Evolutionary conservation across 2,888 invertebrate species (phyloP).

Genomic region (Eupithecia exiguata): DNA sequence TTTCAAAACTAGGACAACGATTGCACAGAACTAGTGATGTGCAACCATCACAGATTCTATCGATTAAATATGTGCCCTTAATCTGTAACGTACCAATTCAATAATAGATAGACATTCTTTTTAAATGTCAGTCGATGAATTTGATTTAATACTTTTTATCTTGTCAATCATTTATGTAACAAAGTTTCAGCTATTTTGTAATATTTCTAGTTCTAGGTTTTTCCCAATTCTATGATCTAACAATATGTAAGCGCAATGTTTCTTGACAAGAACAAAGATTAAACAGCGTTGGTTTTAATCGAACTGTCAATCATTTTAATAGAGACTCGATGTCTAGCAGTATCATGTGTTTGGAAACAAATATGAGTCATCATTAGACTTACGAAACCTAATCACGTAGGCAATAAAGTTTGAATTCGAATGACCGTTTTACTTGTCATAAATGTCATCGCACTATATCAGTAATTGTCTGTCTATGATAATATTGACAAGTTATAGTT

Average conservation of each 20-base stretch:
- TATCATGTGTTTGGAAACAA: slow-evolving; percentile 24
- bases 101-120: slow-evolving; percentile 40
- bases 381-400: slow-evolving; percentile 19
- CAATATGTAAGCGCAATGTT: slow-evolving; percentile 15
- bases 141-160: slow-evolving; percentile 38
- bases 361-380: slow-evolving; percentile 38
- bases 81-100: slow-evolving; percentile 34
- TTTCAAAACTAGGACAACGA: slow-evolving; percentile 50
- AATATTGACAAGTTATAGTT: slow-evolving; percentile 33
- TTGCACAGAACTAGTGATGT: slow-evolving; percentile 53
- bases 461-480: slow-evolving; percentile 40
- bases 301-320: slow-evolving; percentile 36
- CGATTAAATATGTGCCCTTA: slow-evolving; percentile 37
- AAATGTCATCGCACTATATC: slow-evolving; percentile 44
- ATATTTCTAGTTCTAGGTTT: slow-evolving; percentile 20
- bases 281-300: slow-evolving; percentile 18
- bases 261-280: slow-evolving; percentile 21
- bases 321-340: slow-evolving; percentile 23
- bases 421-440: slow-evolving; percentile 15
- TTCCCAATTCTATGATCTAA: slow-evolving; percentile 28
- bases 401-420: slow-evolving; percentile 29
- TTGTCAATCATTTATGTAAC: slow-evolving; percentile 44
- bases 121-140: slow-evolving; percentile 40
- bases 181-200: slow-evolving; percentile 25
- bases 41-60: slow-evolving; percentile 38